Conservation (phyloP, 2,113 vertebrate species). For the Hyla sarda region DNA sequence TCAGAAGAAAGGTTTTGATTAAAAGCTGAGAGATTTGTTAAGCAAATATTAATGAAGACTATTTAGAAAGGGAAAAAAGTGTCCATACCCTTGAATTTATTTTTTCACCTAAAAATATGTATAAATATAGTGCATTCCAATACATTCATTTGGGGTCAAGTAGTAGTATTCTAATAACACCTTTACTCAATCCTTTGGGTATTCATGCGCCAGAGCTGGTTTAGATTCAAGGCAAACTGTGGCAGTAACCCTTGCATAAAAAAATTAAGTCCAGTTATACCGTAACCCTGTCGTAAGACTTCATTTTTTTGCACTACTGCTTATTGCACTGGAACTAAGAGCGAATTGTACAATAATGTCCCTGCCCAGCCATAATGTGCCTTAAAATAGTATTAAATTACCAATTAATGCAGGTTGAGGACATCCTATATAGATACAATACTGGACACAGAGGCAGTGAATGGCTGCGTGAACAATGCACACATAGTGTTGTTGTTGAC, state of each 20-base stretch:
- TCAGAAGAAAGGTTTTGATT: no score
- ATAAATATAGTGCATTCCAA: no score
- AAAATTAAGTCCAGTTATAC: background rate
- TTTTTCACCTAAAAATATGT: no score
- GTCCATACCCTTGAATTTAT: no score
- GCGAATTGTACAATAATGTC: background rate
- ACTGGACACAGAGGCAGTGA: background rate
- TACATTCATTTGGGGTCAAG: no score
- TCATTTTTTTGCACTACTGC: slow-evolving; percentile 19
- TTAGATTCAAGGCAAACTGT: background rate
- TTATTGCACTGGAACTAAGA: background rate
- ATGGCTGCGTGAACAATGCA: no score
- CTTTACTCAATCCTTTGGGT: background rate
- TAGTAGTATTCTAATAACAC: background rate
- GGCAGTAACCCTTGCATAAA: background rate
- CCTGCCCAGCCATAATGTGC: background rate
- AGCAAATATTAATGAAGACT: no score
- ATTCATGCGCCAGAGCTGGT: background rate
- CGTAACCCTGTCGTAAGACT: background rate
- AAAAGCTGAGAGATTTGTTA: no score
- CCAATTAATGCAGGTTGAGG: background rate
- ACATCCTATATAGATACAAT: background rate
- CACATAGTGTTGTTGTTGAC: no score
- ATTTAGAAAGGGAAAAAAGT: no score
- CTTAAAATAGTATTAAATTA: slow-evolving; percentile 6